Conservation (phyloP, 2,888 invertebrate genomes). For the Galeopsomyia nigrocyanea region DNA sequence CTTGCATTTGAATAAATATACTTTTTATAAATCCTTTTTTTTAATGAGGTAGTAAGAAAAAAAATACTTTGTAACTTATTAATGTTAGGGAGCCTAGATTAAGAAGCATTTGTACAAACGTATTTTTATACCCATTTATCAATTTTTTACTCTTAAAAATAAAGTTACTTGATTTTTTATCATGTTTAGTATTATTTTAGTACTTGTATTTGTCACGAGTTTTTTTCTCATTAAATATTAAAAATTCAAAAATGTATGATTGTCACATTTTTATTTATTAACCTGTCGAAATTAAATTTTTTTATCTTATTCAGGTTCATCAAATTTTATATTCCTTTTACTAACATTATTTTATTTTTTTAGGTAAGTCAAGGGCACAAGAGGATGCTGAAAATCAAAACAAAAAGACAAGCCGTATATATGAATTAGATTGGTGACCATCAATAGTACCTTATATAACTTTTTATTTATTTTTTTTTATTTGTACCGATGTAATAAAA, state of each 20-base stretch:
- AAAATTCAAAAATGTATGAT: constrained; percentile 19
- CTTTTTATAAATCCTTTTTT: too few relatives aligned
- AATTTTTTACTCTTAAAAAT: constrained; percentile 24
- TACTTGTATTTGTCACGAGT: constrained; percentile 38
- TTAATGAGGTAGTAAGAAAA: not conserved
- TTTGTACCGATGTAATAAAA: constrained; percentile 23
- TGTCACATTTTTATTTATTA: constrained; percentile 8
- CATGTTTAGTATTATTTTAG: constrained; percentile 39
- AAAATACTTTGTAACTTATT: constrained; percentile 1
- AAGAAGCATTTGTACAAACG: constrained; percentile 17
- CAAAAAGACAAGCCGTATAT: not conserved
- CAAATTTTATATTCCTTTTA: not conserved
- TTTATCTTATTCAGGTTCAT: not conserved
- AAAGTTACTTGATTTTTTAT: constrained; percentile 30
- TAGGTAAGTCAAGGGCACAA: constrained; percentile 40
- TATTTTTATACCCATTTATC: constrained; percentile 41
- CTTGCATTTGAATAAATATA: too few relatives aligned
- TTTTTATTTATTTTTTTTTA: constrained; percentile 40
- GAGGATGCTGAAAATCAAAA: constrained; percentile 16
- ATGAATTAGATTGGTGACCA: constrained; percentile 17
- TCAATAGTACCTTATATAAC: constrained; percentile 20
- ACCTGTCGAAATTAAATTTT: not conserved
- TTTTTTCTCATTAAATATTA: constrained; percentile 36
- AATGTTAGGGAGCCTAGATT: not conserved
- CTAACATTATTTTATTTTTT: constrained; percentile 41